Base-by-base conservation (phyloP, 1,140 invertebrate species). In the Parasteatoda tepidariorum region DNA sequence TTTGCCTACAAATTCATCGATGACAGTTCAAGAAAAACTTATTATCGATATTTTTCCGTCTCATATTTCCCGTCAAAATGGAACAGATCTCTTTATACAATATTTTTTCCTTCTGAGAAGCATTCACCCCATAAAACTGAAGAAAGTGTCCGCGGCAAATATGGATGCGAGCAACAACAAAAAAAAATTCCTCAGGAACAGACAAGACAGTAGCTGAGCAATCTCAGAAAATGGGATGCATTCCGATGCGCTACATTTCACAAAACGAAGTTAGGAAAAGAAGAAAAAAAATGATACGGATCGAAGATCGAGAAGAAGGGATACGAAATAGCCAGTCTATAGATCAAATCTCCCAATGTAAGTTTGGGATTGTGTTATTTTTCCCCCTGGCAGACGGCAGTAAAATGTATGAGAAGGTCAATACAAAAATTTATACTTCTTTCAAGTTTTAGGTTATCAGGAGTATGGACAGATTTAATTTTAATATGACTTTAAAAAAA, bases 161-260 rank as follows among this genome's bases (percentile, higher is more conserved):
- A 71, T 57, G 48, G 68, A 68, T 41, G 34, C 18, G 13, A 48
- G 18, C 41, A 48, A 48, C n/a, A n/a, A n/a, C 57, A 59, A 48
- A 9, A 48, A 48, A 48, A 48, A 13, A 18, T 18, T 48, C 38
- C 2, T 13, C 9, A 9, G 9, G 57, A 59, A 24, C 41, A 26
- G 24, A 59, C 18, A 59, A 33, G 26, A 66, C 6, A 33, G n/a
- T 22, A 26, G 22, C 11, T 18, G 62, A 75, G 55, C 73, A 62
- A 75, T 75, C 55, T 62, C 73, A 24, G 30, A 15, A 75, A 75
- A 73, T 73, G 55, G 31, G 33, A 33, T 28, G 57, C 30, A 62
- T 75, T 75, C 57, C 18, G 57, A 75, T 75, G 73, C 73, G 55
- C 55, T 41, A 38, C 73, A 75, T 75, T 75, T 61, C 73, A 31